Evolutionary conservation across 2,113 vertebrate genomes (phyloP).

Genomic region (Symphodus melops): DNA sequence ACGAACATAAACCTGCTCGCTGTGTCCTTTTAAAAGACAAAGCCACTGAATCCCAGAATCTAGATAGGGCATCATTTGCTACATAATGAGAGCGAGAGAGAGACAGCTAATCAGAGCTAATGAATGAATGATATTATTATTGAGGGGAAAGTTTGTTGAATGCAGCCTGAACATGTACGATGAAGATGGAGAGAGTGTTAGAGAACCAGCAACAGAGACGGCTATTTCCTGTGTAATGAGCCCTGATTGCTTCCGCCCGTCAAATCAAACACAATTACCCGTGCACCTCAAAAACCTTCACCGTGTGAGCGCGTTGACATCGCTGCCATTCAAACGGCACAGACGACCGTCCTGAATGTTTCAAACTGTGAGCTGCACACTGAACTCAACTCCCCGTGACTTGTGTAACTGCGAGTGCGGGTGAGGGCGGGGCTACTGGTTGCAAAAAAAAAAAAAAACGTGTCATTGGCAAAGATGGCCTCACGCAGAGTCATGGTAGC

Average conservation of each 20-base stretch:
- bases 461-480: not conserved
- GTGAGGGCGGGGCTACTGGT: not conserved
- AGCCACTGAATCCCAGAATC: not conserved
- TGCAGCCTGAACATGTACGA: not conserved
- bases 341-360: not conserved
- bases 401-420: not conserved
- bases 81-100: not conserved
- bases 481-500: slow-evolving; percentile 29
- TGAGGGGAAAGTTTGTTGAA: not conserved
- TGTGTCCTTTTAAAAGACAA: not conserved
- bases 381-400: slow-evolving; percentile 6
- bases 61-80: not conserved
- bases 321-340: slow-evolving; percentile 30
- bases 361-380: slow-evolving; percentile 11
- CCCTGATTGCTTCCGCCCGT: slow-evolving; percentile 66
- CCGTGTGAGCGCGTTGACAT: not conserved
- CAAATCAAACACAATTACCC: slow-evolving; percentile 73
- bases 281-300: slow-evolving; percentile 53
- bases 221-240: slow-evolving; percentile 67
- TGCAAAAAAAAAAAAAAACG: slow-evolving; percentile 34
- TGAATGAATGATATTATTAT: slow-evolving; percentile 21
- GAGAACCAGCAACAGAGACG: slow-evolving; percentile 17
- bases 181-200: slow-evolving; percentile 14
- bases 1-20: slow-evolving; percentile 17
- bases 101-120: not conserved